These are phyloP conservation scores for Belgica antarctica DNA, from an alignment of 2,888 invertebrate genomes.

Conservation along the genomic window DNA sequence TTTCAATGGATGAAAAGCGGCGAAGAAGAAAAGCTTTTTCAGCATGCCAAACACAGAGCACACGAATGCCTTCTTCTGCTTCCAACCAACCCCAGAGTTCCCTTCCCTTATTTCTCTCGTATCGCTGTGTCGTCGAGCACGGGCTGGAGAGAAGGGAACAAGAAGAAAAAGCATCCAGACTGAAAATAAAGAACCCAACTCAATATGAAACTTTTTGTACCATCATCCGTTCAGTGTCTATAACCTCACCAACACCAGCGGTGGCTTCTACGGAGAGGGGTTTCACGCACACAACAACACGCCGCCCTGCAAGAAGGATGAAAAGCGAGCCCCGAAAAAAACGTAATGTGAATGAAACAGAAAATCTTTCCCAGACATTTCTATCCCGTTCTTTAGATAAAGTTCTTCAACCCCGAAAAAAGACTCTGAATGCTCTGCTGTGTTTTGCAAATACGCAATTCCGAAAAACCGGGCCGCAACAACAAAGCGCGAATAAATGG, in stretches of 20 bases:
- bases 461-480: not conserved
- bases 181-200: slow-evolving; percentile 7
- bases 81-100: slow-evolving; percentile 20
- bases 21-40: slow-evolving; percentile 1
- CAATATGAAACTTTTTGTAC: slow-evolving; percentile 40
- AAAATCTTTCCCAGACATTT: slow-evolving; percentile 42
- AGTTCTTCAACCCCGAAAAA: slow-evolving; percentile 42
- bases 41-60: slow-evolving; percentile 9
- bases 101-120: slow-evolving; percentile 3
- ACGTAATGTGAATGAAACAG: slow-evolving; percentile 36
- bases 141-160: not conserved
- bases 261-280: slow-evolving; percentile 1
- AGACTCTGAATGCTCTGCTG: slow-evolving; percentile 17
- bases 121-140: too few species aligned
- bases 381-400: slow-evolving; percentile 39
- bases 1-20: slow-evolving; percentile 15
- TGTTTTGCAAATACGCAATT: slow-evolving; percentile 27
- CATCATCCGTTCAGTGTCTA: slow-evolving; percentile 17
- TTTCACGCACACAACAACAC: slow-evolving; percentile 8
- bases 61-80: not conserved
- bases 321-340: slow-evolving; percentile 25
- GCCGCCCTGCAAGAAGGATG: not conserved
- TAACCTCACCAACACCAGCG: slow-evolving; percentile 16
- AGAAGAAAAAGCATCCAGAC: slow-evolving; percentile 4
- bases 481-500: not conserved